Base-by-base conservation (phyloP, 2,797 vertebrate genomes). In the Acridotheres tristis region DNA sequence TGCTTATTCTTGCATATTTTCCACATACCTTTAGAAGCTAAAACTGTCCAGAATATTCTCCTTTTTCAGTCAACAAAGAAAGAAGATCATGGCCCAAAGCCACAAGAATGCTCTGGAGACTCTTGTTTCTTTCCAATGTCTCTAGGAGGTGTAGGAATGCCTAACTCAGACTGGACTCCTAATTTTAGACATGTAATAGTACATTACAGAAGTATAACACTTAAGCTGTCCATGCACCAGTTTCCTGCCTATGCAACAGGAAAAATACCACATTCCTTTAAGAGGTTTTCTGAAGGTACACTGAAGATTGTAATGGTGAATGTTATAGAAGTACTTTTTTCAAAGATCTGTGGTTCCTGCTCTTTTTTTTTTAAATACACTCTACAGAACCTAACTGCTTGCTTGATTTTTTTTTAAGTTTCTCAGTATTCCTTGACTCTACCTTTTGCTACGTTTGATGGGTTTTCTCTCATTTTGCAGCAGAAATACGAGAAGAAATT, bases 401-500 rank as follows among this genome's bases (percentile, higher is more conserved):
- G 12, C 9, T 14, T 42, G 34, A 8, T 30, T 26, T 59, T 43
- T 74, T 73, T 74, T 69, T 7, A 9, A 47, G 21, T 83, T 85
- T 50, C n/a, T 77, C 11, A 2, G 11, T 61, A 32, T 73, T 90
- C 27, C 12, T 77, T 89, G 34, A 36, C 6, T 72, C 43, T 50
- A 11, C 27, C 26, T 86, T 76, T 69, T 73, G 58, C 42, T 62
- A 16, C 48, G 15, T 61, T 79, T 88, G 25, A 32, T 42, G 11
- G 13, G 27, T 63, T 87, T 50, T 96, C 42, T 90, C 62, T 97
- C 68, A 71, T 26, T 51, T 66, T 72, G 36, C 77, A 99, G 98
- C 98, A 95, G 99, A 99, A 93, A 97, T 97, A 92, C 97, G 90
- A 89, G 99, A 99, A 75, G 99, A 99, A 57, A 98, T 98, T 83